A percentile compares a stretch with the other conserved stretches of the same genome.
These are phyloP conservation scores for Microcebus tavaratra DNA, from an alignment of 2,113 vertebrate genomes.

Conservation along the genomic window DNA sequence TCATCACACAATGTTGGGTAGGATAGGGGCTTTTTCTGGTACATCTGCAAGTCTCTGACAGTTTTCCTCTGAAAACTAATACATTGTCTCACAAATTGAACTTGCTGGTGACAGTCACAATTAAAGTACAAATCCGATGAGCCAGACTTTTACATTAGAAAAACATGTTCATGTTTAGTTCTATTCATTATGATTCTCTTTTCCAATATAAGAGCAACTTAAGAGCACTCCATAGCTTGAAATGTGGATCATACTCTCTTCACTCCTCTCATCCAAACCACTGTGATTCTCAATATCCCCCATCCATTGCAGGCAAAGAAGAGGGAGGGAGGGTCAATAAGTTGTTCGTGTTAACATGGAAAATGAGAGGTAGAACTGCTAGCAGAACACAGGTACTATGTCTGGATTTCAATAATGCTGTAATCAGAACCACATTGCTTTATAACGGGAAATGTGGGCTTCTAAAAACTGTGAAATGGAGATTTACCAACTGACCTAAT, in stretches of 20 bases:
- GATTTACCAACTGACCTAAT: constrained; percentile 73
- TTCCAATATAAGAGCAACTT: background rate
- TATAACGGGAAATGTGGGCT: constrained; percentile 49
- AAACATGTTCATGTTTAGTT: background rate
- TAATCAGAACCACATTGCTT: constrained; percentile 76
- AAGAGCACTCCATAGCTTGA: background rate
- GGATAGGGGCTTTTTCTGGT: background rate
- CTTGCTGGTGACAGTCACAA: background rate
- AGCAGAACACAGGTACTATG: constrained; percentile 14
- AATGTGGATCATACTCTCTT: background rate
- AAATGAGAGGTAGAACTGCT: background rate
- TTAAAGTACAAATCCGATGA: background rate
- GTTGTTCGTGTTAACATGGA: background rate
- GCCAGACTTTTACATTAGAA: background rate
- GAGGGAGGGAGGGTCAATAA: background rate
- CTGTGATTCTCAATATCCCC: background rate
- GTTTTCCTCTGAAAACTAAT: background rate
- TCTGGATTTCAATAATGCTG: constrained; percentile 14
- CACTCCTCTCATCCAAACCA: background rate
- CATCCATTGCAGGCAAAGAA: background rate
- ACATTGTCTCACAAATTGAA: background rate
- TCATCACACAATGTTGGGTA: background rate
- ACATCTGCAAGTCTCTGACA: background rate
- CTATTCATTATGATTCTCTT: background rate
- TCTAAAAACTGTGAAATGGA: constrained; percentile 68